Evolutionary conservation across 1,140 invertebrate genomes (phyloP), one percentile per base, ranked within the genome.

Genomic region (Hormaphis cornu): DNA sequence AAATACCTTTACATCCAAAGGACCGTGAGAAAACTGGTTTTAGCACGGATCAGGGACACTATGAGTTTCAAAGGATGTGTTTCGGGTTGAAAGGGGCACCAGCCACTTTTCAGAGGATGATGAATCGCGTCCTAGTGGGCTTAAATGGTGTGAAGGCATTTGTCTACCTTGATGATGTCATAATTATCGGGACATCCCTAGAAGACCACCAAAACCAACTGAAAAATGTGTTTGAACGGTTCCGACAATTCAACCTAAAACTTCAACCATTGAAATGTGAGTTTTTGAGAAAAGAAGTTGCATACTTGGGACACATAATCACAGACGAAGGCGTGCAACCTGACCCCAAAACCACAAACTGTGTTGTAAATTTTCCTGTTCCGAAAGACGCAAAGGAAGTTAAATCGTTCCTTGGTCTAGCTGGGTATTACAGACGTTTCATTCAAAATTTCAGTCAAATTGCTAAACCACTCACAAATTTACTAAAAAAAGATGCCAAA

Each of bases 11-110:
- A 14, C 71, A 77, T 24, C 46, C 73, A 74, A 58, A 76, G 14
- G 76, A 78, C 71, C 73, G 58, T 20, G 72, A 76, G 8, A 83
- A 83, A 73, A 82, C 82, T 1, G 79, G 80, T 0, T 82, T 83
- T 70, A 72, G 73, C 0, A 76, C 76, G 44, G 74, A 71, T 35
- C 59, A 73, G 26, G 77, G 78, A 1, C 73, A 73, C 35, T 78
- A 74, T 58, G 56, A 75, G 8, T 81, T 76, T 56, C 72, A 71
- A 10, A 42, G 75, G 18, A 76, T 80, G 74, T 76, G 78, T 2
- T 77, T 78, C 66, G 78, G 78, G 5, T 58, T 79, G 6, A 70
- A 61, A 26, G 78, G 77, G 69, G 75, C 76, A 1, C 79, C 79
- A 3, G 72, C 75, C 0, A 78, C 76, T 16, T 82, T 82, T 72